Base-by-base conservation (phyloP, 2,888 invertebrate genomes). In the Chymomyza caudatula region DNA sequence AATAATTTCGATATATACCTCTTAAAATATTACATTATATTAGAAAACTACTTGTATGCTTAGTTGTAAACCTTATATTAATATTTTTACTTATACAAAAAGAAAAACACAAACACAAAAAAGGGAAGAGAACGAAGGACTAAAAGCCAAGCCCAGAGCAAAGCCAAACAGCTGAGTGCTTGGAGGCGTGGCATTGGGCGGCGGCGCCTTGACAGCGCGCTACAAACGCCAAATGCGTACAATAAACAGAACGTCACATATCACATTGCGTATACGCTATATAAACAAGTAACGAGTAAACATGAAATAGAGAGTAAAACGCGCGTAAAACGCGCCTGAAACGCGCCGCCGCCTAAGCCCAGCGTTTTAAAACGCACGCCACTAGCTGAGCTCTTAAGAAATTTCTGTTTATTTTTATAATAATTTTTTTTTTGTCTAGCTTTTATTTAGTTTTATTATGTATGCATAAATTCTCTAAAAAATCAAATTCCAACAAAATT, bases 91-190 rank as follows among this genome's bases (percentile, higher is more conserved):
- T 29, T 29, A 54, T 29, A 54, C n/a, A 59, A 42, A 63, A 63
- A 51, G 43, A n/a, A n/a, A 51, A 52, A 52, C 13, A 58, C 44
- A 58, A 4, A 8, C 58, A 20, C 60, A 67, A 55, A 76, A 69
- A 72, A 72, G 83, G 86, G 79, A 88, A 76, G 88, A 88, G 88
- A 87, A 84, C 73, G 77, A 87, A 87, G 88, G 87, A 87, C 87
- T 87, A 81, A 57, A 66, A 23, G 22, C 49, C 23, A 54, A 80
- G 69, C 69, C 73, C 71, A 64, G 65, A 74, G 60, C 8, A 29
- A 64, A 60, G 51, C 52, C 58, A 62, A 71, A 66, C 58, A 52
- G 67, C 47, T 43, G 52, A 19, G 20, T 11, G 47, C n/a, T 51
- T 22, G 37, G 69, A 37, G 59, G 43, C 62, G 60, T 22, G 49